A percentile compares a stretch with the other conserved stretches of the same genome.
phyloP scores from a whole-genome alignment of 2,113 vertebrate genomes.

The Ailurus styani region DNA sequence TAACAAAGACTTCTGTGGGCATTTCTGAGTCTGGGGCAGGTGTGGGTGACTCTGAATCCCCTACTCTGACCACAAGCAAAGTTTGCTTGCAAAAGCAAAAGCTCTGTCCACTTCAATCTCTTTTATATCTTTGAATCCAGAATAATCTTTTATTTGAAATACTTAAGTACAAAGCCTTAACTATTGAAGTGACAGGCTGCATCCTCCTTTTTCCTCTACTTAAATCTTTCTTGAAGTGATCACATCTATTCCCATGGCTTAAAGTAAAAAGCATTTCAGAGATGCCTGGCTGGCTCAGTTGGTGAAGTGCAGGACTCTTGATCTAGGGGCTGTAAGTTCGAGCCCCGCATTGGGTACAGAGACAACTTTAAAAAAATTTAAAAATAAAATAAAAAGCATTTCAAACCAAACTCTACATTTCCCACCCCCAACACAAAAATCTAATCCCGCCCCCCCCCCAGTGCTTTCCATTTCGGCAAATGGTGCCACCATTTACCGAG shows the following conservation, averaged over 20 bases:
- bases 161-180: not conserved
- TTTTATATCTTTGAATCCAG: not conserved
- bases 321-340: not conserved
- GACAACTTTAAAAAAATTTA: not conserved
- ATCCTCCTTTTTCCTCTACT: not conserved
- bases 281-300: not conserved
- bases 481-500: not conserved
- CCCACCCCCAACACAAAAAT: not conserved
- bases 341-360: not conserved
- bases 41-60: not conserved
- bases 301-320: not conserved
- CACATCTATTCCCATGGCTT: not conserved
- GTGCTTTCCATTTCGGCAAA: not conserved
- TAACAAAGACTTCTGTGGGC: not conserved
- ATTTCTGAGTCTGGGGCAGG: not conserved
- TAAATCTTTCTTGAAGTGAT: not conserved
- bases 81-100: too few relatives aligned
- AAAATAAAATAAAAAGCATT: not conserved
- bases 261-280: not conserved
- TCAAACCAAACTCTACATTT: not conserved
- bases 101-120: not conserved
- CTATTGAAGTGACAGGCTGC: not conserved
- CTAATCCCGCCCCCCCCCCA: not conserved
- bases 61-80: not conserved
- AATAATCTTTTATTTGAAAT: constrained; percentile 34